Base-by-base conservation (phyloP, 2,888 invertebrate genomes). In the Gasteruption jaculator region DNA sequence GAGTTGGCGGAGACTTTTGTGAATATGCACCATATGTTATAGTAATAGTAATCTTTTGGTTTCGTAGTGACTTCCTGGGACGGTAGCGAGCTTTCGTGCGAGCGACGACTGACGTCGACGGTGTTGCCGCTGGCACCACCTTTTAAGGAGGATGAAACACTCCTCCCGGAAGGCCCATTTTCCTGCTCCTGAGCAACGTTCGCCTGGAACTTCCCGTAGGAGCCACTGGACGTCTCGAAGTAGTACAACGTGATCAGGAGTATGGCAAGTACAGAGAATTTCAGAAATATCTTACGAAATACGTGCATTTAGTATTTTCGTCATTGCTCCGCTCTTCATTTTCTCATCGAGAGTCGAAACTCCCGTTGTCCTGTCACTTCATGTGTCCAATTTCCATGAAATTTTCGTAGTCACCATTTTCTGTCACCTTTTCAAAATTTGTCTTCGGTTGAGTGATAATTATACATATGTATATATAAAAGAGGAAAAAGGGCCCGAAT, bases 1-100 rank as follows among this genome's bases (percentile, higher is more conserved):
- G 76, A 75, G 51, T 74, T 74, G 19, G 68, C 69, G 2, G 71
- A 68, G 19, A 77, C 76, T 67, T 78, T 78, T 2, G 78, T 77
- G 58, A 79, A 79, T 50, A 79, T 78, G 48, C 77, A 71, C 79
- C 79, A 79, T 8, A 79, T 62, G 52, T 79, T 75, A 45, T 73
- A 73, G 36, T 53, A 52, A 45, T 50, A 45, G 38, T 32, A 43
- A 7, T 52, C 26, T 3, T 24, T 37, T 21, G 27, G 14, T 10
- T 31, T 4, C 22, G 33, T 24, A 1, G 27, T 18, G 5, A 8
- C n/a, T n/a, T n/a, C n/a, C n/a, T n/a, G 26, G 1, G 22, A 1
- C 1, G 31, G 21, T 1, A 8, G 12, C n/a, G 15, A 22, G 8
- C 8, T 5, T 15, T 25, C 5, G 34, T 22, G 5, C 2, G 8